Evolutionary conservation across 2,888 invertebrate genomes (phyloP).

Genomic region (Lasioglossum marginatum): DNA sequence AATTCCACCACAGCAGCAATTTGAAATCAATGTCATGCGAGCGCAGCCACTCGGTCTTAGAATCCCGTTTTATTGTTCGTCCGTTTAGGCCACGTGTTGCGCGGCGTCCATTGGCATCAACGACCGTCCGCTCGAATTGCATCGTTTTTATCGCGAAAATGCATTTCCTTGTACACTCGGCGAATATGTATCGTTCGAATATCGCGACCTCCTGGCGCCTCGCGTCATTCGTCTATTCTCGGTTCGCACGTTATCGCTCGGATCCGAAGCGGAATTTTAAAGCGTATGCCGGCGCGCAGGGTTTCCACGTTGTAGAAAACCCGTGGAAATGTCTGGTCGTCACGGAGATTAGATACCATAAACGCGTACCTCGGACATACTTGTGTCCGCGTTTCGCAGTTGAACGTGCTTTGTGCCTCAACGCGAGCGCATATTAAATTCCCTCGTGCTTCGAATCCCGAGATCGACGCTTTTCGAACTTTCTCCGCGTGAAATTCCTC

Average conservation of each 20-base stretch:
- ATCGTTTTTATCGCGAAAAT: conserved; percentile 5
- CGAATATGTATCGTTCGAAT: conserved; percentile 70
- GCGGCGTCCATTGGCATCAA: not conserved
- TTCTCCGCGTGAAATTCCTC: conserved; percentile 7
- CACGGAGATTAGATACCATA: conserved; percentile 52
- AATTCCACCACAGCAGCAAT: not conserved
- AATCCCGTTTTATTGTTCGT: not conserved
- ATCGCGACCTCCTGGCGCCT: conserved; percentile 69
- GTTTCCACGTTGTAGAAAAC: conserved; percentile 38
- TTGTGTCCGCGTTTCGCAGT: conserved; percentile 29
- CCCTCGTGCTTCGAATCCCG: conserved; percentile 28
- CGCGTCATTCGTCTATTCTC: conserved; percentile 78
- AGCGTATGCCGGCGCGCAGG: conserved; percentile 1
- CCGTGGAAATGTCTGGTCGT: conserved; percentile 44
- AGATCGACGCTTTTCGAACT: conserved; percentile 6
- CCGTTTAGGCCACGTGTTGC: conserved; percentile 18
- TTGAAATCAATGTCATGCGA: not conserved
- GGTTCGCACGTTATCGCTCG: conserved; percentile 72
- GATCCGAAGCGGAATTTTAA: conserved; percentile 61
- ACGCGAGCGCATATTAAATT: conserved; percentile 38
- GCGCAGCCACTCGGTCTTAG: no score
- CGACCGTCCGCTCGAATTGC: not conserved
- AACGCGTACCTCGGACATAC: conserved; percentile 24
- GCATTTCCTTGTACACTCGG: conserved; percentile 40
- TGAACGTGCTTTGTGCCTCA: conserved; percentile 24